A percentile compares a stretch with the other conserved stretches of the same genome.
phyloP scores from a whole-genome alignment of 2,113 vertebrate species.

The Otocyon megalotis region DNA sequence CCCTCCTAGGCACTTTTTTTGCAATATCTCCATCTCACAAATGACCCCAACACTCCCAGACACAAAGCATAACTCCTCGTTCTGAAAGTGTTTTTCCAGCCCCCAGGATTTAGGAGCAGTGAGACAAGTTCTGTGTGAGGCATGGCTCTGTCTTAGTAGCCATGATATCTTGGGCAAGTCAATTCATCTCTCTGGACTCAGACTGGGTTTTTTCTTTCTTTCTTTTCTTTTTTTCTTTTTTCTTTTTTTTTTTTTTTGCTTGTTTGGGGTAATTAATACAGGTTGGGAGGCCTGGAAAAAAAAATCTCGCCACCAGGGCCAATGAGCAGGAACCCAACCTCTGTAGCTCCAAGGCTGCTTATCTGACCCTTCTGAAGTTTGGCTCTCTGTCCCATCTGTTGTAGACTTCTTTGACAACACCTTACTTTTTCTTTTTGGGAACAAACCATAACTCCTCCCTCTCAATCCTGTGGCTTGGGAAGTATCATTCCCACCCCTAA shows the following conservation, averaged over 20 bases:
- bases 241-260: neutral
- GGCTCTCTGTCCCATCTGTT: neutral
- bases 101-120: neutral
- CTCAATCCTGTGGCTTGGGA: neutral
- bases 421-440: neutral
- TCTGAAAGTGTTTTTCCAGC: neutral
- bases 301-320: neutral
- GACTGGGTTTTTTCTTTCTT: neutral
- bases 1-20: neutral
- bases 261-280: neutral
- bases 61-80: neutral
- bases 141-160: neutral
- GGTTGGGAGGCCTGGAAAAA: neutral
- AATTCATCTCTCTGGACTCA: neutral
- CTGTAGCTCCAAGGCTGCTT: neutral
- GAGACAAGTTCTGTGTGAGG: neutral
- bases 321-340: neutral
- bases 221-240: no score
- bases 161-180: neutral
- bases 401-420: neutral
- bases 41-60: neutral
- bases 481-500: neutral
- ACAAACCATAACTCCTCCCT: neutral
- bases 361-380: neutral
- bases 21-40: neutral